phyloP scores from a whole-genome alignment of 2,113 vertebrate species.

The Bubo bubo region DNA sequence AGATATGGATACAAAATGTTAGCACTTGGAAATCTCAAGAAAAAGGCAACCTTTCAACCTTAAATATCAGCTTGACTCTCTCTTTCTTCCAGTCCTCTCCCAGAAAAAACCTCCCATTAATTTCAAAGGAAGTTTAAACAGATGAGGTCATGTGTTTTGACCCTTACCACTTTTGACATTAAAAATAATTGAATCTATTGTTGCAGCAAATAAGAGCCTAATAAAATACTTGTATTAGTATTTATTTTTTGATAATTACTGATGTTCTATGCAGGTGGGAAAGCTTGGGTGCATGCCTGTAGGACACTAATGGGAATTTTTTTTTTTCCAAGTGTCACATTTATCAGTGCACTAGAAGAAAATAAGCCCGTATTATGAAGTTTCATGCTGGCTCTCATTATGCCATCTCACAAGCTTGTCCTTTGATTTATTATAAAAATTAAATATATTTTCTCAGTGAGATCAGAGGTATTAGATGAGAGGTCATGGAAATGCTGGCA shows the following conservation, averaged over 20 bases:
- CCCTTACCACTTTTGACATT: neutral
- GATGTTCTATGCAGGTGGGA: neutral
- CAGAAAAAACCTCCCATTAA: neutral
- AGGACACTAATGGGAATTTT: slow-evolving; percentile 14
- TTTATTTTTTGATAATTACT: slow-evolving; percentile 39
- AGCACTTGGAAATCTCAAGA: neutral
- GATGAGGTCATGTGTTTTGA: neutral
- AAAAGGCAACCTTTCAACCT: neutral
- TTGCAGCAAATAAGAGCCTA: slow-evolving; percentile 1
- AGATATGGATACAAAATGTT: neutral
- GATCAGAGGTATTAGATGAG: neutral
- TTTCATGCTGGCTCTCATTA: slow-evolving; percentile 57
- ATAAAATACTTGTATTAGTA: neutral
- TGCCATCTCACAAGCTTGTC: slow-evolving; percentile 3
- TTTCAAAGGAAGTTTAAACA: slow-evolving; percentile 3
- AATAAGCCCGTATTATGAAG: slow-evolving; percentile 31
- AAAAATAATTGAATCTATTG: slow-evolving; percentile 35
- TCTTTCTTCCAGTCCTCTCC: neutral
- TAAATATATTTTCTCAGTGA: slow-evolving; percentile 34
- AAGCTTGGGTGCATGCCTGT: neutral
- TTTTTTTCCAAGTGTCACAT: neutral
- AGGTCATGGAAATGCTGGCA: neutral
- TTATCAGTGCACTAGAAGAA: slow-evolving; percentile 29
- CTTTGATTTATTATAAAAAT: slow-evolving; percentile 44
- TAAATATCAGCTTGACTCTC: neutral